phyloP scores from a whole-genome alignment of 2,888 invertebrate genomes.

The Abrostola triplasia region DNA sequence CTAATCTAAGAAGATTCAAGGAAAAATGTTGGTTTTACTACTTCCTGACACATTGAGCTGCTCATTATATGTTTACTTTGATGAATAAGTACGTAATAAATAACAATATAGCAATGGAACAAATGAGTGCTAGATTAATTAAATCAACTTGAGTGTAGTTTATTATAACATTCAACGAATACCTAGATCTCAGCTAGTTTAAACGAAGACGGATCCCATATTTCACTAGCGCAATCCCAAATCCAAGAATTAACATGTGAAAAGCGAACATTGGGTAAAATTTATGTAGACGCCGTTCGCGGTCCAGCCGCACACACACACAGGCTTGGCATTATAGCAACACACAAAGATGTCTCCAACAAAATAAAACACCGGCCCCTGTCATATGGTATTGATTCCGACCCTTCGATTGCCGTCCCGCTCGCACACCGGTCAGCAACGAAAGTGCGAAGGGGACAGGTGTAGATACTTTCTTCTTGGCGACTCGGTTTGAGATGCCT shows the following conservation, averaged over 20 bases:
- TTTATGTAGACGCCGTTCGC: slow-evolving; percentile 33
- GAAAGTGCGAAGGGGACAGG: slow-evolving; percentile 64
- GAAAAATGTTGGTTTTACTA: no score
- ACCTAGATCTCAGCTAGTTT: slow-evolving; percentile 6
- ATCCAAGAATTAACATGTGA: slow-evolving; percentile 53
- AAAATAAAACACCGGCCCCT: slow-evolving; percentile 81
- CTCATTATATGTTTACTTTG: neutral
- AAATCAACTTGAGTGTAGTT: neutral
- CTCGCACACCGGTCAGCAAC: slow-evolving; percentile 64
- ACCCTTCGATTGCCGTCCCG: slow-evolving; percentile 67
- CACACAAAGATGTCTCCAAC: slow-evolving; percentile 76
- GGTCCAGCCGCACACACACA: slow-evolving; percentile 56
- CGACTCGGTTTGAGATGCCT: slow-evolving; percentile 64
- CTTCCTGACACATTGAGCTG: neutral
- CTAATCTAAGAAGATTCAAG: no score
- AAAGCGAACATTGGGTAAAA: slow-evolving; percentile 48
- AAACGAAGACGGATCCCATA: slow-evolving; percentile 17
- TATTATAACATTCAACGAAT: slow-evolving; percentile 12
- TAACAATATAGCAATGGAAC: neutral
- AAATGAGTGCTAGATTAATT: neutral
- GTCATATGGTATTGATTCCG: slow-evolving; percentile 86
- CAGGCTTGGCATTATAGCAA: slow-evolving; percentile 45
- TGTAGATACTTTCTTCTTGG: slow-evolving; percentile 65
- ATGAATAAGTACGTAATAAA: neutral
- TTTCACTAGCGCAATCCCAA: slow-evolving; percentile 30